A percentile compares a stretch with the other conserved stretches of the same genome.
Evolutionary conservation across 2,113 vertebrate species (phyloP).

Genomic region (Carassius carassius): DNA sequence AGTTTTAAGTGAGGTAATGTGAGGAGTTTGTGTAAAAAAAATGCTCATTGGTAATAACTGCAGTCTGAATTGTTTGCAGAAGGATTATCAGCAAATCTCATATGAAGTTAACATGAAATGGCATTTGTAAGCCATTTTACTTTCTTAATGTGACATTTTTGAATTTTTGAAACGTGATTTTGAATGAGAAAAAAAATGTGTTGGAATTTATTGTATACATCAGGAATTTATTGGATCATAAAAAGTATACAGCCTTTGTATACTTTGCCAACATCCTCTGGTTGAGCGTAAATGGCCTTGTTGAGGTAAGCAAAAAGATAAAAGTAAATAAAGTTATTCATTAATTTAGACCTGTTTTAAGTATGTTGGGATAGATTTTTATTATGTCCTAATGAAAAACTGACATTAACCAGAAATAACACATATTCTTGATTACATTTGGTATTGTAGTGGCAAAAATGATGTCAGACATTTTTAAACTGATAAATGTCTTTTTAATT

Average conservation of each 20-base stretch:
- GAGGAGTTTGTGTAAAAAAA: background rate
- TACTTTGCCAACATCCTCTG: too few species aligned
- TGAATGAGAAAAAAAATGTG: background rate
- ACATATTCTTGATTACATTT: too few species aligned
- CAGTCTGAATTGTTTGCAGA: background rate
- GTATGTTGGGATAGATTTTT: too few species aligned
- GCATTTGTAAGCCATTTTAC: background rate
- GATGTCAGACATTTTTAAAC: too few species aligned
- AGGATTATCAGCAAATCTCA: background rate
- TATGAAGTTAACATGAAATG: background rate
- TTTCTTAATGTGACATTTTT: background rate
- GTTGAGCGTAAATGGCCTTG: background rate
- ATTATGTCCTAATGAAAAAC: too few species aligned
- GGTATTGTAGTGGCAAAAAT: too few species aligned
- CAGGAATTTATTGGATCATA: background rate
- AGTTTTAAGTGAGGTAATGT: background rate
- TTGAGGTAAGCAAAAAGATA: background rate
- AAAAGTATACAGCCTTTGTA: too few species aligned
- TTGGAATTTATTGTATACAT: background rate
- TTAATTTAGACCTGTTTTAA: too few species aligned
- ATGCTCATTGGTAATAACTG: too few species aligned
- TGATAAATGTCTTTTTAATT: too few species aligned
- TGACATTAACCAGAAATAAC: too few species aligned
- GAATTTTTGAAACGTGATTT: background rate
- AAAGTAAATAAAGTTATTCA: background rate